Base-by-base conservation (phyloP, 2,113 vertebrate species). In the Cinclus cinclus region DNA sequence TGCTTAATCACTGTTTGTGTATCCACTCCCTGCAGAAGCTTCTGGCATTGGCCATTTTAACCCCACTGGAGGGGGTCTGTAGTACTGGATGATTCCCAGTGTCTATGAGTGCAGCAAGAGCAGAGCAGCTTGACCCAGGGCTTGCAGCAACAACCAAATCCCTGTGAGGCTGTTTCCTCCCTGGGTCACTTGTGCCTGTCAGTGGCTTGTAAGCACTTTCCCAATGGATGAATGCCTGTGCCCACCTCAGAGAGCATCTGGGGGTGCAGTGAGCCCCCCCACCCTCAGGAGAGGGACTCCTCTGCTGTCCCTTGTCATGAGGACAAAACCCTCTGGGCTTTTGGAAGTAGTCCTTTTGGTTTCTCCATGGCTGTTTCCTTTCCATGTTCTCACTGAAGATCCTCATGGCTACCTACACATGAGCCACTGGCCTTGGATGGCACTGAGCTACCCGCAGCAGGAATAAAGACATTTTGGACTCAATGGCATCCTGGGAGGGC, bases 111-210 rank as follows among this genome's bases (percentile, higher is more conserved):
- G 8, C 7, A 4, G 41, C 30, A 53, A 68, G 55, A 50, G 67
- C 1, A 5, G 30, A 83, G 15, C 37, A 83, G 12, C 59, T 83
- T 13, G 9, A 83, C 10, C 49, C 0, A 0, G 41, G 30, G 50
- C 33, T 77, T 64, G 12, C 14, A 52, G 18, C 23, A 65, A 49
- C 16, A 47, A 15, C 42, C n/a, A 58, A 35, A 59, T 31, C 42
- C 62, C 63, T 71, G 6, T 37, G 62, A 58, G 42, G 52, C 28
- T 2, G 1, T 50, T 63, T 60, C 44, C 25, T 82, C 14, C 50
- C 41, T 22, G 85, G 33, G 41, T 42, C 70, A 24, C 55, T 39
- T 30, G 42, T 18, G 64, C 44, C 68, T 8, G 5, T 39, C 41
- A 30, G 46, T 2, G 19, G 31, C 35, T 35, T 6, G 4, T 67